Conservation (phyloP, 2,797 vertebrate species). For the Coregonus suidteri region DNA sequence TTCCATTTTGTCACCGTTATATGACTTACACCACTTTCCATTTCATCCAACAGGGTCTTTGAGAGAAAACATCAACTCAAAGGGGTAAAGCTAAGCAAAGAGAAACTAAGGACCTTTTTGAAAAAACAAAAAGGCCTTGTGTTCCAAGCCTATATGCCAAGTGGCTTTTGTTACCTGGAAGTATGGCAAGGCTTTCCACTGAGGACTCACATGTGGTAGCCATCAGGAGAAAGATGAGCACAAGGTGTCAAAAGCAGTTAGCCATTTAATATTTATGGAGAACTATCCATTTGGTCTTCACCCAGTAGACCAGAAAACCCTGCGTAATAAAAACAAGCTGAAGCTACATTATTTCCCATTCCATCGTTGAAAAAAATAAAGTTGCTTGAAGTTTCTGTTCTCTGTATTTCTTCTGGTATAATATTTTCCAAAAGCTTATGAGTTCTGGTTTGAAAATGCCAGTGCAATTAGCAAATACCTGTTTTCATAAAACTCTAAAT, state of each 20-base stretch:
- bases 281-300: conserved; percentile 64
- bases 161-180: conserved; percentile 46
- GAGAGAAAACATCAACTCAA: conserved; percentile 33
- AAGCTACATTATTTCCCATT: conserved; percentile 37
- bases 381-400: conserved; percentile 34
- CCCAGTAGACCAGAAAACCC: conserved; percentile 52
- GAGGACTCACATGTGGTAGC: conserved; percentile 69
- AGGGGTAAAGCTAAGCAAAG: conserved; percentile 21
- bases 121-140: conserved; percentile 33
- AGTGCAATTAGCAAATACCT: conserved; percentile 38
- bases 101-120: conserved; percentile 30
- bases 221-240: conserved; percentile 75
- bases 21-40: not conserved
- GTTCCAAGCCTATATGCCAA: conserved; percentile 44
- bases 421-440: conserved; percentile 48
- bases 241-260: conserved; percentile 71
- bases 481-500: conserved; percentile 44
- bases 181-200: conserved; percentile 53
- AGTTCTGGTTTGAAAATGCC: conserved; percentile 37
- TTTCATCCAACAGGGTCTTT: conserved; percentile 30
- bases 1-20: not conserved
- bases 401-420: conserved; percentile 41
- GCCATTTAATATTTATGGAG: conserved; percentile 62
- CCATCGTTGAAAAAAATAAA: conserved; percentile 14
- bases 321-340: conserved; percentile 62